A percentile compares a stretch with the other conserved stretches of the same genome.
Conservation (phyloP, 2,113 vertebrate genomes). For the Barnardius zonarius region DNA sequence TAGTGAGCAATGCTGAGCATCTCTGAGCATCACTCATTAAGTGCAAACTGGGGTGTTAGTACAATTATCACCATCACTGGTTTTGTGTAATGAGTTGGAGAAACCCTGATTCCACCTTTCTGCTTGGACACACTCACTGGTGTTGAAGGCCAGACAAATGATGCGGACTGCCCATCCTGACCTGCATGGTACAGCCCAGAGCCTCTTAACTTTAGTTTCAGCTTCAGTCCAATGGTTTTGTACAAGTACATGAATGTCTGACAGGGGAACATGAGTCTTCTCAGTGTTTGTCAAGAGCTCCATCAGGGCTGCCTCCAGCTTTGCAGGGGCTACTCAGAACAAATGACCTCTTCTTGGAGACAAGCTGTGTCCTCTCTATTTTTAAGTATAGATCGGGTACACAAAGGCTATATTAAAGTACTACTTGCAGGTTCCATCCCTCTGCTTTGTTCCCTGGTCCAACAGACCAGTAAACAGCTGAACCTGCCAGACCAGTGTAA, state of each 20-base stretch:
- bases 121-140: not conserved
- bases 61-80: not conserved
- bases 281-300: not conserved
- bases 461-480: not conserved
- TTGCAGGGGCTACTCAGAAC: not conserved
- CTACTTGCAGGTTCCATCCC: not conserved
- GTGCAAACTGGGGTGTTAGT: not conserved
- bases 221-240: not conserved
- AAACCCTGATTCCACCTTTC: not conserved
- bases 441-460: not conserved
- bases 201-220: not conserved
- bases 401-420: not conserved
- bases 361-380: not conserved
- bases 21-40: not conserved
- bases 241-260: not conserved
- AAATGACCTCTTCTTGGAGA: not conserved
- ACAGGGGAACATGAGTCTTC: not conserved
- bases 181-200: not conserved
- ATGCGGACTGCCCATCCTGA: not conserved
- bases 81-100: not conserved
- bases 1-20: rapidly evolving
- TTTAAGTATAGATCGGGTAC: not conserved
- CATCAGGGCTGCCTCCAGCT: not conserved
- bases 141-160: not conserved
- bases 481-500: not conserved